phyloP scores from a whole-genome alignment of 2,113 vertebrate species.

The Catagonus wagneri region DNA sequence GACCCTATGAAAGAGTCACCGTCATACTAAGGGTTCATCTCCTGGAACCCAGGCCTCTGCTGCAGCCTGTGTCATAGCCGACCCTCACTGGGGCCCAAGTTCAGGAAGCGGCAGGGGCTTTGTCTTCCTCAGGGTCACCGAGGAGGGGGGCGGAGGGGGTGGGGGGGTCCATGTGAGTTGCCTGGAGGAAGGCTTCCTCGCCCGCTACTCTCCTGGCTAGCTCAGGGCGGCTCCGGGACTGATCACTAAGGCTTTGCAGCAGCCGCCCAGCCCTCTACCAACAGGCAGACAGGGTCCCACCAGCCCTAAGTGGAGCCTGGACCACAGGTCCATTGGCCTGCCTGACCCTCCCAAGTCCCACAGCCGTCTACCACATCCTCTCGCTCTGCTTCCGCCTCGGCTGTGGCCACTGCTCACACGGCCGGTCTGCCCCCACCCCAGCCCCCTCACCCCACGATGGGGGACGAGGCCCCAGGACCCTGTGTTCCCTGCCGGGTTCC shows the following conservation, averaged over 20 bases:
- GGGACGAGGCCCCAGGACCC: neutral
- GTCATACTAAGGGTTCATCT: neutral
- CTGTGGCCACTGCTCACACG: neutral
- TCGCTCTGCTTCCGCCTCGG: accelerated
- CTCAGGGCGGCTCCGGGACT: accelerated
- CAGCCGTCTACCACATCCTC: neutral
- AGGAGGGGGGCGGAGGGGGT: neutral
- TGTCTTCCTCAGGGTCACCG: neutral
- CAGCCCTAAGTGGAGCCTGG: neutral
- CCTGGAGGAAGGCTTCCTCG: neutral
- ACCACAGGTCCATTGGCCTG: accelerated
- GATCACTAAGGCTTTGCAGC: accelerated
- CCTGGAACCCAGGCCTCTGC: neutral
- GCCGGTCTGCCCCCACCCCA: neutral
- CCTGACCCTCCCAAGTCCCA: neutral
- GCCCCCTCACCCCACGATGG: accelerated
- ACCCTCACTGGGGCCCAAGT: neutral
- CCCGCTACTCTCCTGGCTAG: neutral
- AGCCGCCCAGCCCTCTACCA: neutral
- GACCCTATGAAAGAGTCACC: neutral
- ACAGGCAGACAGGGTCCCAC: neutral
- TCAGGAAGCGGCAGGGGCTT: neutral
- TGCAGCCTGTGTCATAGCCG: accelerated
- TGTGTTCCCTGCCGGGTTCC: neutral
- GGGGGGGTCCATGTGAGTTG: accelerated